phyloP scores from a whole-genome alignment of 30 jellyfish, hydroid and myxozoan genomes.

The Pelagia noctiluca region DNA sequence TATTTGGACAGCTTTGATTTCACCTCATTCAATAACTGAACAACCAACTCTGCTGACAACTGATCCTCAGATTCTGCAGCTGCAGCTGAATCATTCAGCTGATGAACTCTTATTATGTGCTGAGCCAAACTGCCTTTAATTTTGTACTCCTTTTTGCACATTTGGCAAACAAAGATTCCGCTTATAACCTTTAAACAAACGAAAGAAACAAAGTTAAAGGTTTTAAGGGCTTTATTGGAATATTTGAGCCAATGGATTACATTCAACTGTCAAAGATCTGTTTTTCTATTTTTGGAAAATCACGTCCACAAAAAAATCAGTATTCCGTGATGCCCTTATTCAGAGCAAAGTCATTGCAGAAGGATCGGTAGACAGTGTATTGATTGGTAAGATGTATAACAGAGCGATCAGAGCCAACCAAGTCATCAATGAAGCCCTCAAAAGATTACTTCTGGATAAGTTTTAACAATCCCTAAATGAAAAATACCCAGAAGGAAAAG shows the following conservation, averaged over 20 bases:
- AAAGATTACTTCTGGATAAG: constrained; percentile 34
- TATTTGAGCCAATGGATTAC: no score
- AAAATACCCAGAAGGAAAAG: constrained; percentile 4
- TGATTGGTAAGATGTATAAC: neutral
- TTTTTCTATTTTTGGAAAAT: no score
- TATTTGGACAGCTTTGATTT: no score
- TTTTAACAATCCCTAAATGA: neutral
- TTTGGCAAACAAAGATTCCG: no score
- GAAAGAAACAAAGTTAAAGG: constrained; percentile 23
- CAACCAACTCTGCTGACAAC: no score
- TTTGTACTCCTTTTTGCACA: constrained; percentile 31
- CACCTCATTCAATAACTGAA: no score
- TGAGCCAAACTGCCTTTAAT: constrained; percentile 1
- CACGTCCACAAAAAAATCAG: no score
- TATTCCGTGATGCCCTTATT: constrained; percentile 25
- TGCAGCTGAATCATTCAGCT: no score
- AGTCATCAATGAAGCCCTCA: constrained; percentile 29
- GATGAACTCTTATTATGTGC: no score
- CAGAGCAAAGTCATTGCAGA: constrained; percentile 12
- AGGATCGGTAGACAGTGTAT: neutral
- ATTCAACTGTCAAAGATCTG: no score
- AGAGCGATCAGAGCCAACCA: neutral
- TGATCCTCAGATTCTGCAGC: no score
- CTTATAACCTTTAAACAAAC: no score
- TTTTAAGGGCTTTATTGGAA: constrained; percentile 46